A percentile compares a stretch with the other conserved stretches of the same genome.
Evolutionary conservation across 2,797 vertebrate genomes (phyloP).

Genomic region (Lemur catta): DNA sequence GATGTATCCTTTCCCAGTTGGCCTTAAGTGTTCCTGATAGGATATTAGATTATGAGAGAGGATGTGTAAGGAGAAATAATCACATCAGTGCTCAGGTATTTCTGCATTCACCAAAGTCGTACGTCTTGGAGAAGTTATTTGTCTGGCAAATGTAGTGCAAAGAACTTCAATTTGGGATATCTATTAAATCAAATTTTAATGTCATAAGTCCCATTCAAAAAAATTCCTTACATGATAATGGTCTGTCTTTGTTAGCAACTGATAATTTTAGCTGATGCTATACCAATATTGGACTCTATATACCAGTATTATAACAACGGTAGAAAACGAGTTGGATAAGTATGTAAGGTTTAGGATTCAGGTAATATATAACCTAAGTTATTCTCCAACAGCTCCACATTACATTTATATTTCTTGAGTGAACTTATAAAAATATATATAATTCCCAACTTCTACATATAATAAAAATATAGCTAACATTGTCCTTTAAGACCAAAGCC

Average conservation of each 20-base stretch:
- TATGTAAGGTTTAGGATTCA: not conserved
- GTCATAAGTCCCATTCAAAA: not conserved
- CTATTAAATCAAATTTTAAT: conserved; percentile 25
- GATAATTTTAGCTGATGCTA: not conserved
- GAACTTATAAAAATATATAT: conserved; percentile 14
- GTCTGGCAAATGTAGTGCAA: not conserved
- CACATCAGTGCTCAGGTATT: not conserved
- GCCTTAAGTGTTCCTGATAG: not conserved
- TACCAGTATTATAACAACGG: not conserved
- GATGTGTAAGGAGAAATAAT: not conserved
- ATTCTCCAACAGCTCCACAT: not conserved
- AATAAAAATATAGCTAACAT: conserved; percentile 19
- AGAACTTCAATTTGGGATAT: not conserved
- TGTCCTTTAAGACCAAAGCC: conserved; percentile 5
- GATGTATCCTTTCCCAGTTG: not conserved
- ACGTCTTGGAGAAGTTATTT: not conserved
- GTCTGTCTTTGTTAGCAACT: not conserved
- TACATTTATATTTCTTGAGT: conserved; percentile 22
- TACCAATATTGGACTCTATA: not conserved
- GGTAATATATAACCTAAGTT: not conserved
- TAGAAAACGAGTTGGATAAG: not conserved
- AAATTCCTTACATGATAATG: not conserved
- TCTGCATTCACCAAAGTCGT: not conserved
- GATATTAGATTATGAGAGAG: not conserved
- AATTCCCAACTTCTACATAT: not conserved